Percentiles rank a stretch among this genome's conserved stretches.
phyloP scores from a whole-genome alignment of 2,888 invertebrate genomes.

The Drosophila mettleri region DNA sequence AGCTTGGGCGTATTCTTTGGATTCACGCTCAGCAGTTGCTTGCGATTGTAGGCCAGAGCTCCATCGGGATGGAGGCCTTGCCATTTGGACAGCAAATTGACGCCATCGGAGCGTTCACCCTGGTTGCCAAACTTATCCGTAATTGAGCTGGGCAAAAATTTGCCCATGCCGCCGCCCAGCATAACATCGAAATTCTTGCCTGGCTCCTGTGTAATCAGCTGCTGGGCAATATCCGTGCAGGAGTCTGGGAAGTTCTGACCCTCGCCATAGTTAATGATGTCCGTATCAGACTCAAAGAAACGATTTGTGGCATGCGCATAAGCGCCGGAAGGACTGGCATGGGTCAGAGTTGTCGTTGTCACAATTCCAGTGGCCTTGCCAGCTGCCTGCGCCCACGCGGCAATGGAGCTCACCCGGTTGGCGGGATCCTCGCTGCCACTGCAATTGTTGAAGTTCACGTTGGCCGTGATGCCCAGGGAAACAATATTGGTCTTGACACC shows the following conservation, averaged over 20 bases:
- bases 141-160: constrained; percentile 73
- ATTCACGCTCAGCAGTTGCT: constrained; percentile 80
- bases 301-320: constrained; percentile 90
- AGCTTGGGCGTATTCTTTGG: constrained; percentile 86
- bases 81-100: constrained; percentile 90
- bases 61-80: constrained; percentile 80
- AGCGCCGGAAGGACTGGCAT: constrained; percentile 90
- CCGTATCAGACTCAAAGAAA: constrained; percentile 89
- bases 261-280: constrained; percentile 85
- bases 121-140: constrained; percentile 86
- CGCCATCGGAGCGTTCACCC: constrained; percentile 87
- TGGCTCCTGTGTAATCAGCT: constrained; percentile 88
- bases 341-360: constrained; percentile 91
- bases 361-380: constrained; percentile 89
- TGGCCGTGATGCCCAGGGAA: constrained; percentile 90
- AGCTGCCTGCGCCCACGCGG: constrained; percentile 89
- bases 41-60: constrained; percentile 72
- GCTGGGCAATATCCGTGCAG: constrained; percentile 90
- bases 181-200: constrained; percentile 89
- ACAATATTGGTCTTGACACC: constrained; percentile 70
- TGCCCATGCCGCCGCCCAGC: constrained; percentile 81
- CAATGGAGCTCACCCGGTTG: constrained; percentile 88
- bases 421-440: constrained; percentile 86
- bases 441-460: constrained; percentile 88
- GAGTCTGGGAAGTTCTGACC: constrained; percentile 82